Percentiles rank a stretch among this genome's conserved stretches.
Conservation (phyloP, 2,888 invertebrate species). For the Seladonia tumulorum region DNA sequence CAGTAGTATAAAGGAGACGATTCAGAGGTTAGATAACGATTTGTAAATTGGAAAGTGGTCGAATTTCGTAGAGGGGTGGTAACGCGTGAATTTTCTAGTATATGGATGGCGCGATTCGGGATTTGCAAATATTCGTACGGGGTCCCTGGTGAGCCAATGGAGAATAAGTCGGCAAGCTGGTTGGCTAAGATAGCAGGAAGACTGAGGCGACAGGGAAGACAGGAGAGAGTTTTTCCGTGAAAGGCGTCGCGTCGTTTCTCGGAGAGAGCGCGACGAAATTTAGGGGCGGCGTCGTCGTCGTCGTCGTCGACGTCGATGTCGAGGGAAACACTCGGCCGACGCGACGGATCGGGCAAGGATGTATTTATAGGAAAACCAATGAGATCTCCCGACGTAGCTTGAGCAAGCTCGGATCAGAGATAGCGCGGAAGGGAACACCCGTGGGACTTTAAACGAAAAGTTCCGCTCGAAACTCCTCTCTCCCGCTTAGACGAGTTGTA, state of each 20-base stretch:
- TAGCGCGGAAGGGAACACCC: slow-evolving; percentile 63
- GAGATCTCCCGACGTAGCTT: slow-evolving; percentile 53
- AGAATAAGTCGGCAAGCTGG: neutral
- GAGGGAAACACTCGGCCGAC: slow-evolving; percentile 22
- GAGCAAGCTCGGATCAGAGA: slow-evolving; percentile 58
- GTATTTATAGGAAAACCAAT: slow-evolving; percentile 67
- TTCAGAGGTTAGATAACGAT: too few species aligned
- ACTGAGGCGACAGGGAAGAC: neutral
- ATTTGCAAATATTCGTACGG: neutral
- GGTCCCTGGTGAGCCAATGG: neutral
- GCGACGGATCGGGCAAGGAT: slow-evolving; percentile 36
- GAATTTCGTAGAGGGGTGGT: neutral
- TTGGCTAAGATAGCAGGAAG: neutral
- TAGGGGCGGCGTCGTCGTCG: slow-evolving; percentile 1
- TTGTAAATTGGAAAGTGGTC: too few species aligned
- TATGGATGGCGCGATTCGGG: neutral
- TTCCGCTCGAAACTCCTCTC: slow-evolving; percentile 57
- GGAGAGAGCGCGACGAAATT: slow-evolving; percentile 18
- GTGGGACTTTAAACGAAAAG: slow-evolving; percentile 67
- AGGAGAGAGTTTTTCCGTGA: slow-evolving; percentile 17
- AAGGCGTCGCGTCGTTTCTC: neutral
- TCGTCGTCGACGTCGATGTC: neutral
- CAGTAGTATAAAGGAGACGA: too few species aligned
- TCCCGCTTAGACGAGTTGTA: slow-evolving; percentile 62
- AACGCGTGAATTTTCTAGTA: neutral